A percentile compares a stretch with the other conserved stretches of the same genome.
phyloP scores from a whole-genome alignment of 1,140 invertebrate species.

The Pinna nobilis region DNA sequence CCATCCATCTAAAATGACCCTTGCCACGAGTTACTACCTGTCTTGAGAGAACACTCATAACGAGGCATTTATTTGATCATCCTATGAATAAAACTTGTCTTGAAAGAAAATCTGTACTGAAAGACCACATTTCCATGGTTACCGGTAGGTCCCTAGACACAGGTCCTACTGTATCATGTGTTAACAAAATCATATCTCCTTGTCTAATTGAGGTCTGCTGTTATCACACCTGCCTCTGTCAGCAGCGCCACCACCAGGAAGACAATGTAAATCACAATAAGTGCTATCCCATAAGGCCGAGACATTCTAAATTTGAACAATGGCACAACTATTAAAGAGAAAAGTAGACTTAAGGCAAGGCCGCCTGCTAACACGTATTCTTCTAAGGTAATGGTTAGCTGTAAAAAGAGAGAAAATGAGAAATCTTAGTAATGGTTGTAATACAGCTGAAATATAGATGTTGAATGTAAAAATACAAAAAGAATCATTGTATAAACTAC shows the following conservation, averaged over 20 bases:
- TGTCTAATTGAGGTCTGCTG: constrained; percentile 37
- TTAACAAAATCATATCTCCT: no score
- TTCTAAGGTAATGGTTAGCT: constrained; percentile 72
- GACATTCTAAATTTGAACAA: constrained; percentile 72
- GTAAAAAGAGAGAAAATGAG: constrained; percentile 43
- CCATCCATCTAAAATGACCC: no score
- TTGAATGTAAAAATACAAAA: no score
- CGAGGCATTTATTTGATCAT: no score
- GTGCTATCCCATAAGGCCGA: constrained; percentile 71
- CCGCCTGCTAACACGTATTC: constrained; percentile 73
- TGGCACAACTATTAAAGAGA: constrained; percentile 65
- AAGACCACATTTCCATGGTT: no score
- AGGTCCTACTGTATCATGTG: no score
- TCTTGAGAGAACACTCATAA: no score
- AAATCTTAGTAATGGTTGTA: background rate
- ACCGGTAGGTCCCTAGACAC: no score
- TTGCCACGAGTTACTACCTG: no score
- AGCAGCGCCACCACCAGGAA: constrained; percentile 75
- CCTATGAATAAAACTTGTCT: no score
- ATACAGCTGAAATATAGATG: constrained; percentile 13
- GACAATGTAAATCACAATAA: constrained; percentile 73
- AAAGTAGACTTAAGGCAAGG: constrained; percentile 73
- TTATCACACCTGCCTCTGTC: constrained; percentile 68
- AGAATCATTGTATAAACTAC: no score
- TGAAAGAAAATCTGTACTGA: no score